A percentile compares a stretch with the other conserved stretches of the same genome.
Evolutionary conservation across 2,113 vertebrate species (phyloP).

Genomic region (Arvicanthis niloticus): DNA sequence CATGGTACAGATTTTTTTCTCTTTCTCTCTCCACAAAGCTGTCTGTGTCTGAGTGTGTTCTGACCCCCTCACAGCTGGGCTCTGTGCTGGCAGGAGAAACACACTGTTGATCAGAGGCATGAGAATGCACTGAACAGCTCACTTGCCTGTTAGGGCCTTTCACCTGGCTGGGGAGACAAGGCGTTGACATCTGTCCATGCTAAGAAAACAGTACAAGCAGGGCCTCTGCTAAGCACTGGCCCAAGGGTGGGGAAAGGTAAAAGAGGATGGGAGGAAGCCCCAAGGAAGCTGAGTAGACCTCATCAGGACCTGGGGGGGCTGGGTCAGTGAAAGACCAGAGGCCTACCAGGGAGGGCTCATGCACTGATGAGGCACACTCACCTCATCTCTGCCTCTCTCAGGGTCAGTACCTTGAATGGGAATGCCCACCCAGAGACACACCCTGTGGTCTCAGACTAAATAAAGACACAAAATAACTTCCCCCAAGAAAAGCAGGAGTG

Average conservation of each 20-base stretch:
- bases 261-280: not conserved
- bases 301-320: not conserved
- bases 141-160: not conserved
- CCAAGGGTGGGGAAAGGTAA: not conserved
- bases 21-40: not conserved
- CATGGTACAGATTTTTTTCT: not conserved
- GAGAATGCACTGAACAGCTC: not conserved
- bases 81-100: too few species aligned
- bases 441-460: slow-evolving; percentile 35
- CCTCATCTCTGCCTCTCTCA: not conserved
- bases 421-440: not conserved
- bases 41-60: not conserved
- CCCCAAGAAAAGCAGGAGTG: slow-evolving; percentile 16
- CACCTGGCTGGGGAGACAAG: not conserved
- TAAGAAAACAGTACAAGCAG: not conserved
- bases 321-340: not conserved
- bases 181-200: not conserved
- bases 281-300: not conserved
- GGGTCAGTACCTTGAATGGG: not conserved
- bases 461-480: slow-evolving; percentile 19
- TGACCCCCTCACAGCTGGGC: not conserved
- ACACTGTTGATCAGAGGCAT: not conserved
- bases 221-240: not conserved
- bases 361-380: fast-evolving
- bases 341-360: fast-evolving